Conservation (phyloP, 2,888 invertebrate genomes). For the Petrolisthes manimaculis region DNA sequence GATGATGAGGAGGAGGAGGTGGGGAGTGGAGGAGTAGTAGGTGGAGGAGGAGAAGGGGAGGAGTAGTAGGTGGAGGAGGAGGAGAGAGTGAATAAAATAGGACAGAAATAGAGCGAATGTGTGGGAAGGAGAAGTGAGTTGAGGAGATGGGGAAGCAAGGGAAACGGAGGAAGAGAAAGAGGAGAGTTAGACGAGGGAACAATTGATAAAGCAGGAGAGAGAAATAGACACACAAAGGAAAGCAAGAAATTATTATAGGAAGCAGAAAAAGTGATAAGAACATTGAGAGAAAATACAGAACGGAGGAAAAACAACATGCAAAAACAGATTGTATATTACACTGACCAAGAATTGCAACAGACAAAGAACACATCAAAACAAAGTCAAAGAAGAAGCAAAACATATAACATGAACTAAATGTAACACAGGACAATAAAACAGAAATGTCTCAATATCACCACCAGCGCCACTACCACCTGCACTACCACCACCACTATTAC, state of each 20-base stretch:
- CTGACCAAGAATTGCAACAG: background rate
- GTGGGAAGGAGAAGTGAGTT: background rate
- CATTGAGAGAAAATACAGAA: background rate
- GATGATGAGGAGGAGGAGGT: background rate
- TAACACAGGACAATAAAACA: background rate
- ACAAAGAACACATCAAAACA: background rate
- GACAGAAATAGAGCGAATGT: background rate
- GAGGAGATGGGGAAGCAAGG: background rate
- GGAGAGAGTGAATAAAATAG: background rate
- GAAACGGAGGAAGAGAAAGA: background rate
- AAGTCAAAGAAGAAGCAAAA: background rate
- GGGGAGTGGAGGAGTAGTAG: background rate
- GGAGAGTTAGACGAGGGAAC: background rate
- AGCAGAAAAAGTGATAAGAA: background rate
- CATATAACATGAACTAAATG: background rate
- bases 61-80: background rate
- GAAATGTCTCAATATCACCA: background rate
- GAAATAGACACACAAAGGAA: background rate
- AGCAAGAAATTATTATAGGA: background rate
- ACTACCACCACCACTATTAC: too few species aligned
- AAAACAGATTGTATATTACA: background rate
- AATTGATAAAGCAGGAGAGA: background rate
- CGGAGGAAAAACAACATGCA: background rate
- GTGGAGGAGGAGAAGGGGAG: background rate
- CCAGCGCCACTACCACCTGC: too few species aligned